phyloP scores from a whole-genome alignment of 2,888 invertebrate species.

The Agrochola circellaris region DNA sequence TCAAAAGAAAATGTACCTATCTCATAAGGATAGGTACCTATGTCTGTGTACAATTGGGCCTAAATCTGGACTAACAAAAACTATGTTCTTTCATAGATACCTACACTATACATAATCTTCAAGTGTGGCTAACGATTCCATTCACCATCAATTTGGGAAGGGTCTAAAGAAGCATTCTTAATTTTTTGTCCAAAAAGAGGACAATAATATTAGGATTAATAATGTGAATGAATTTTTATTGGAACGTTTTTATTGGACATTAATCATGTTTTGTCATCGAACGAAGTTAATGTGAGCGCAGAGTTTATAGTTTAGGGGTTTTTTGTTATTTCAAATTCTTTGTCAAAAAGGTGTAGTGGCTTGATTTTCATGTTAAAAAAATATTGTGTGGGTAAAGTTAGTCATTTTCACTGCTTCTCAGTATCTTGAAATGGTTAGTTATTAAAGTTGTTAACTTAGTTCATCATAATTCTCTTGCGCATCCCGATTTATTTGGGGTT shows the following conservation, averaged over 20 bases:
- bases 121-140: constrained; percentile 73
- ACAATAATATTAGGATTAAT: constrained; percentile 79
- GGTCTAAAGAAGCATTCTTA: constrained; percentile 65
- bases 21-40: neutral
- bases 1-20: neutral
- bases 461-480: too few relatives aligned
- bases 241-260: constrained; percentile 79
- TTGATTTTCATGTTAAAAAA: neutral
- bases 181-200: constrained; percentile 68
- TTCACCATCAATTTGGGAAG: constrained; percentile 50
- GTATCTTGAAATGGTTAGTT: neutral
- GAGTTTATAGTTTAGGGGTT: constrained; percentile 47
- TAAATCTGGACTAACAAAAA: constrained; percentile 17
- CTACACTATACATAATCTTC: neutral
- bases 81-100: neutral
- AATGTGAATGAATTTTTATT: constrained; percentile 81
- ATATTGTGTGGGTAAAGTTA: neutral
- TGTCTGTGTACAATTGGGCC: neutral
- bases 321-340: constrained; percentile 22
- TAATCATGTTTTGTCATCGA: constrained; percentile 85
- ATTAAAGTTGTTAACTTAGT: neutral
- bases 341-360: constrained; percentile 35
- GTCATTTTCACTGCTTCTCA: neutral
- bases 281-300: constrained; percentile 64
- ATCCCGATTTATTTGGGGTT: too few relatives aligned